Evolutionary conservation across 2,797 vertebrate genomes (phyloP), one percentile per base, ranked within the genome.

Genomic region (Orientallactaga sibirica): DNA sequence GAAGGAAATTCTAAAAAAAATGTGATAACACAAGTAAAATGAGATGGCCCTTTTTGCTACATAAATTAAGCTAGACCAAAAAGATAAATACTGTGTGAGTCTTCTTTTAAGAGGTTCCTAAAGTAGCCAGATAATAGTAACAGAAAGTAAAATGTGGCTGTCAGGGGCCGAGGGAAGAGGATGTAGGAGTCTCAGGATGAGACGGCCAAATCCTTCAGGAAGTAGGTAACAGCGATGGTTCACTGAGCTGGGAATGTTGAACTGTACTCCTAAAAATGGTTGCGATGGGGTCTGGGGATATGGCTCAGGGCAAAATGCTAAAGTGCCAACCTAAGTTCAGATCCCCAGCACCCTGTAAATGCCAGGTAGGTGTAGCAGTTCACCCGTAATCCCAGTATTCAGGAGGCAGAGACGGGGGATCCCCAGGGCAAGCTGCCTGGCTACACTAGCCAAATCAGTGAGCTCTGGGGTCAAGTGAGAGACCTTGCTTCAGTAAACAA

Each of bases 161-260:
- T 37, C 4, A 10, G 14, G 14, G 33, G 4, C 4, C 18, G 19
- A n/a, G 24, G n/a, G 18, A 2, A 0, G 18, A 41, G 0, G 3
- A 33, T 10, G 24, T 18, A 18, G 25, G 58, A 3, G 27, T 18
- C 27, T n/a, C 77, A 20, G 55, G n/a, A 1, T 20, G n/a, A 62
- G 33, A 24, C 20, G 29, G 48, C 0, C 62, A 4, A 66, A 55
- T 0, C 0, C 19, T 3, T 77, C 87, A 55, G 41, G 33, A 74
- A 48, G 1, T 3, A 9, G 67, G 15, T 0, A 2, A 4, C 2
- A 29, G 27, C 2, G 18, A 27, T 0, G 4, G 24, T 1, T 15
- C 3, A 2, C 2, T n/a, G 25, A 29, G 19, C 9, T 0, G 18
- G 2, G 73, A 55, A 66, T 1, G 2, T 16, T 12, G 52, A 55